Conservation (phyloP, 2,113 vertebrate genomes). For the Neolamprologus variostigma region DNA sequence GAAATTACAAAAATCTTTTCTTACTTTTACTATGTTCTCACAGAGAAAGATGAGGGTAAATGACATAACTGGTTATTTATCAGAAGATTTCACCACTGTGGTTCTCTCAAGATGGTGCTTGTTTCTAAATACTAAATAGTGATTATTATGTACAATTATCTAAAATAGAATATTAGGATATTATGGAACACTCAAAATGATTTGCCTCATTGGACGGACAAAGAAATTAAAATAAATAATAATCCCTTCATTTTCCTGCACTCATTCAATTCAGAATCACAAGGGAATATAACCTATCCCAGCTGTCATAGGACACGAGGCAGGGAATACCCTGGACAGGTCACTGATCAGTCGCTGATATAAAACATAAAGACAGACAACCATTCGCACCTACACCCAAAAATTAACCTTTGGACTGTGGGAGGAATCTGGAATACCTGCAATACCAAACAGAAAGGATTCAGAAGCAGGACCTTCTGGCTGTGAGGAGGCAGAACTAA, state of each 20-base stretch:
- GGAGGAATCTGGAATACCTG: neutral
- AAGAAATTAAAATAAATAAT: neutral
- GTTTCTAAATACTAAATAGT: neutral
- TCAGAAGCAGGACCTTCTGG: neutral
- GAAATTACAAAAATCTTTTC: constrained; percentile 25
- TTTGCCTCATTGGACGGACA: neutral
- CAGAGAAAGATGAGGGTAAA: neutral
- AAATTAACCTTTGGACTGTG: neutral
- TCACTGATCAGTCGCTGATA: neutral
- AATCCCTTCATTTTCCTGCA: neutral
- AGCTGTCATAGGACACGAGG: neutral
- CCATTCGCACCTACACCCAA: neutral
- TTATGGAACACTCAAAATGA: neutral
- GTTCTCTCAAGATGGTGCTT: neutral
- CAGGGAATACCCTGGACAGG: neutral
- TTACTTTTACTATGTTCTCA: constrained; percentile 20
- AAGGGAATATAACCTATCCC: neutral
- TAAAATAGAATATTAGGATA: neutral
- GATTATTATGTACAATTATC: neutral
- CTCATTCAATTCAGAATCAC: neutral
- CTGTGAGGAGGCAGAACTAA: neutral
- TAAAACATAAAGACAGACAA: neutral
- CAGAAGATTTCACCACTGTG: neutral
- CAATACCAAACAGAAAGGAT: neutral
- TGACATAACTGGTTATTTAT: neutral